A percentile compares a stretch with the other conserved stretches of the same genome.
These are phyloP conservation scores for Agriopis aurantiaria DNA, from an alignment of 2,888 invertebrate species.

Conservation along the genomic window DNA sequence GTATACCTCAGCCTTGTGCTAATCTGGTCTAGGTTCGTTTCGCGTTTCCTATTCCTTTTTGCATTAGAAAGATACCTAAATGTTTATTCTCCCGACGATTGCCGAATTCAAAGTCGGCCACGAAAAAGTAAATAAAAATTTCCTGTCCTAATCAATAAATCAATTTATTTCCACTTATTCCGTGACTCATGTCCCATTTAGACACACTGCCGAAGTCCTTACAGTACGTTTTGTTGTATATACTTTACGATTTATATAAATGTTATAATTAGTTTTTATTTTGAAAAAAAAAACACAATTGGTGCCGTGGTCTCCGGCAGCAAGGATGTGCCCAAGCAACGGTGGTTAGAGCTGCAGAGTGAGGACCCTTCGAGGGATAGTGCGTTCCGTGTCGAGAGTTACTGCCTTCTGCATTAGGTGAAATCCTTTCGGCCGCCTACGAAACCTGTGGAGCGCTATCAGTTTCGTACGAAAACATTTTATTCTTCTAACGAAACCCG, in stretches of 20 bases:
- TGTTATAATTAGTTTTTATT: no score
- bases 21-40: neutral
- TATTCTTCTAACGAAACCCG: no score
- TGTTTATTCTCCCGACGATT: constrained; percentile 21
- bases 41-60: neutral
- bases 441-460: no score
- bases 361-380: no score
- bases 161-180: constrained; percentile 15
- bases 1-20: neutral
- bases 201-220: neutral
- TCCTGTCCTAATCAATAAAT: constrained; percentile 21
- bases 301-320: no score
- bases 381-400: no score
- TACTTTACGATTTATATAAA: no score
- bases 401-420: no score
- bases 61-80: constrained; percentile 4
- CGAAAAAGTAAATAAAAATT: constrained; percentile 21
- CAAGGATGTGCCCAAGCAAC: neutral
- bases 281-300: no score
- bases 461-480: no score
- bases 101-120: constrained; percentile 11
- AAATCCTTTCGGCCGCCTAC: no score
- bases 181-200: constrained; percentile 13
- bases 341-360: neutral
- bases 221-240: no score